Evolutionary conservation across 2,888 invertebrate genomes (phyloP).

Genomic region (Aradus depressus): DNA sequence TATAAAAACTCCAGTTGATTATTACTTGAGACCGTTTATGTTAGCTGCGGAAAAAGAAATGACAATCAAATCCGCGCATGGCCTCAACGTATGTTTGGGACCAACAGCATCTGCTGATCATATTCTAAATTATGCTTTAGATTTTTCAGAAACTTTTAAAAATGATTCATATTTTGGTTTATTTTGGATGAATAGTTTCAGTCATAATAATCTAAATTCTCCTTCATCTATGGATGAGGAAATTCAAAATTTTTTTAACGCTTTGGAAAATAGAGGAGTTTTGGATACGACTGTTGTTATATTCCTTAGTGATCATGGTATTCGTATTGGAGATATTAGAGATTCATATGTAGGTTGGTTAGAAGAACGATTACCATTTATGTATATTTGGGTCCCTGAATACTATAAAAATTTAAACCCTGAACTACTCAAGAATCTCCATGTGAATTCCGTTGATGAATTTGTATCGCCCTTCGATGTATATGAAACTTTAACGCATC

Average conservation of each 20-base stretch:
- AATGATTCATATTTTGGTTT: conserved; percentile 56
- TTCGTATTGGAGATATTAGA: conserved; percentile 61
- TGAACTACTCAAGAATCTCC: conserved; percentile 44
- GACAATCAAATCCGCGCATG: conserved; percentile 41
- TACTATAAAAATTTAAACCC: conserved; percentile 47
- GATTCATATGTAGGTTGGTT: conserved; percentile 58
- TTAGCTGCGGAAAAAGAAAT: conserved; percentile 49
- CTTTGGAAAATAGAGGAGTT: conserved; percentile 47
- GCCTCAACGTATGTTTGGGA: conserved; percentile 49
- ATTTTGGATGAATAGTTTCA: conserved; percentile 69
- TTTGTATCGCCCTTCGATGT: conserved; percentile 66
- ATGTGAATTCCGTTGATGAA: conserved; percentile 50
- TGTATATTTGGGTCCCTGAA: conserved; percentile 56
- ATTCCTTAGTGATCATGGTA: conserved; percentile 68
- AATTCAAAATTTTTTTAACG: conserved; percentile 45
- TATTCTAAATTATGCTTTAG: conserved; percentile 53
- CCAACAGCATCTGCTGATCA: conserved; percentile 54
- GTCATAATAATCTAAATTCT: conserved; percentile 56
- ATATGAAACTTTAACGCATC: conserved; percentile 56
- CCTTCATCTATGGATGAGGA: conserved; percentile 55
- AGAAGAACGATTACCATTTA: conserved; percentile 64
- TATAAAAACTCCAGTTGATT: conserved; percentile 61
- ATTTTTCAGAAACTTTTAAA: conserved; percentile 51
- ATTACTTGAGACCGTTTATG: conserved; percentile 64
- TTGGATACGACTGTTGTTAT: conserved; percentile 55